Percentiles rank a stretch among this genome's conserved stretches.
These are phyloP conservation scores for Actenoides hombroni DNA, from an alignment of 2,113 vertebrate species.

Conservation along the genomic window DNA sequence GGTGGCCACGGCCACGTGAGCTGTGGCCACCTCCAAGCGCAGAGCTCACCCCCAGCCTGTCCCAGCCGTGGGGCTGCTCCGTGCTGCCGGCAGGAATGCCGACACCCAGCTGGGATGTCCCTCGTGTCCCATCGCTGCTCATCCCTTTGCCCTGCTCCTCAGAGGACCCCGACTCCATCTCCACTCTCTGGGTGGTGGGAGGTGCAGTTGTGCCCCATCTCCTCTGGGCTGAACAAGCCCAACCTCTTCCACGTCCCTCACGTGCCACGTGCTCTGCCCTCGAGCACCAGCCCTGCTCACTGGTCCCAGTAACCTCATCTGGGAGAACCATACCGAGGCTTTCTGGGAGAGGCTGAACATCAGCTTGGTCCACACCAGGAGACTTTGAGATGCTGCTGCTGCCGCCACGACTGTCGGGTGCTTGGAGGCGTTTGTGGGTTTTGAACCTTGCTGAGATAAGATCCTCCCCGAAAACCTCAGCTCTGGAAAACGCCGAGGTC, in stretches of 20 bases:
- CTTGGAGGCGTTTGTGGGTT: neutral
- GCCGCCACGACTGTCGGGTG: neutral
- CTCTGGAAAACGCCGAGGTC: neutral
- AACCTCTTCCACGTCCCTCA: neutral
- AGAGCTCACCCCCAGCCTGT: neutral
- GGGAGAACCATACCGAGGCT: neutral
- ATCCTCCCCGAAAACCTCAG: neutral
- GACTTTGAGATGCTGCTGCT: neutral
- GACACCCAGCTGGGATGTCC: neutral
- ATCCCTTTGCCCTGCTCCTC: neutral
- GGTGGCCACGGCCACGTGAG: neutral
- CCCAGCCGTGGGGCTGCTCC: fast-evolving
- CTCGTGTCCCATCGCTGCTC: fast-evolving
- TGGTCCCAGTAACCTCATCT: neutral
- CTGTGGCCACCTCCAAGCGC: neutral
- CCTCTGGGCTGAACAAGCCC: neutral
- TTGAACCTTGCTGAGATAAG: neutral
- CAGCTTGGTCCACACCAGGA: neutral
- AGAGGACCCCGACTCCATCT: neutral
- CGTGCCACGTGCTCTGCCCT: neutral
- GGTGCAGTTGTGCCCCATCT: neutral
- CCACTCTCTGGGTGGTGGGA: neutral
- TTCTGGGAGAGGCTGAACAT: neutral
- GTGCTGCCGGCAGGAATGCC: fast-evolving
- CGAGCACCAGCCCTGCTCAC: neutral